Base-by-base conservation (phyloP, 2,113 vertebrate species). In the Narcine bancroftii region DNA sequence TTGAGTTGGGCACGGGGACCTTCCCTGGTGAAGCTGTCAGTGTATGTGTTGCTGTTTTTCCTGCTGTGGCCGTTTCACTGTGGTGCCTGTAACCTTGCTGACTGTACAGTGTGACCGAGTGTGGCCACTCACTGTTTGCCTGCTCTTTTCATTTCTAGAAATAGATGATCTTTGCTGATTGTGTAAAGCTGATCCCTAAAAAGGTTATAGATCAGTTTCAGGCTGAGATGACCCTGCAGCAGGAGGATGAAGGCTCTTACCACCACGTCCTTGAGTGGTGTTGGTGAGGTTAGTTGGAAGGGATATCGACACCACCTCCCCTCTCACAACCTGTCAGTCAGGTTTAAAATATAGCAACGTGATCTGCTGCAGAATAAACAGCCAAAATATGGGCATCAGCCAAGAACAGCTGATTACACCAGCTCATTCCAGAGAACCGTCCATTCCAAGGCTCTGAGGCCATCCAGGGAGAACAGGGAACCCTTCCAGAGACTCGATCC, bases 361-460 rank as follows among this genome's bases (percentile, higher is more conserved):
- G 93, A 93, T 92, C 95, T 94, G 94, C 94, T 94, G 94, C 93
- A 96, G 94, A 95, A 95, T 96, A 96, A 94, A 93, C 94, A 95
- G 95, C 94, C 93, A 97, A 98, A 98, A 99, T 97, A 98, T 97
- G 97, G 97, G 95, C 92, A 95, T 92, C 92, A 94, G 93, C 93
- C 93, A 92, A 83, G 89, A 92, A 92, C 92, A 92, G 93, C 93
- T 94, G 94, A 94, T 95, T 95, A 93, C 93, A 95, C 95, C 96
- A 95, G 95, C 94, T 94, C 94, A 94, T 95, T 95, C 94, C 93
- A 96, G 93, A 94, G 94, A 96, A 94, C 93, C 93, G 94, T 93
- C 92, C 94, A 94, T 93, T 93, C 73, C 93, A 93, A 92, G 93
- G 94, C 87, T 93, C 94, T 95, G 95, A 95, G 94, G 93, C 96